Percentiles rank a stretch among this genome's conserved stretches.
Conservation (phyloP, 2,113 vertebrate genomes). For the Oncorhynchus masou region DNA sequence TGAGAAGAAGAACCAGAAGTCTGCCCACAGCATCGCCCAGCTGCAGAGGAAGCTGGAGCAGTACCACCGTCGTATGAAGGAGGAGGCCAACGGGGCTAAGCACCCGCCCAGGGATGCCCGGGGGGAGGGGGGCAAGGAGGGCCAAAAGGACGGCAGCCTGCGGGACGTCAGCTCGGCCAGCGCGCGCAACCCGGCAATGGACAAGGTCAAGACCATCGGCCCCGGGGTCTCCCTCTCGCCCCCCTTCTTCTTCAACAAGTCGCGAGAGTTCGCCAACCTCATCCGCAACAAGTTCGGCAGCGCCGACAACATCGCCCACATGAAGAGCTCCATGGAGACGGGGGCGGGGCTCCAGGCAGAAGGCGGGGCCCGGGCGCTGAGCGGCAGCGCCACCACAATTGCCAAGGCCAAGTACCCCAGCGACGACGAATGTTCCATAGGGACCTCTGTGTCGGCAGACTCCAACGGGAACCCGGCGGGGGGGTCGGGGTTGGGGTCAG, state of each 20-base stretch:
- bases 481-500: slow-evolving; percentile 63
- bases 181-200: slow-evolving; percentile 72
- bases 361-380: slow-evolving; percentile 67
- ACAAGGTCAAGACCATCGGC: slow-evolving; percentile 82
- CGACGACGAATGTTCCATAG: slow-evolving; percentile 93
- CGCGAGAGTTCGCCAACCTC: slow-evolving; percentile 89
- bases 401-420: slow-evolving; percentile 89
- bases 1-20: slow-evolving; percentile 98
- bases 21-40: slow-evolving; percentile 85
- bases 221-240: slow-evolving; percentile 90
- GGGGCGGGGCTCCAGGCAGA: slow-evolving; percentile 81
- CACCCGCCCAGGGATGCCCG: slow-evolving; percentile 70
- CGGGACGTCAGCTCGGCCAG: slow-evolving; percentile 72
- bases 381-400: slow-evolving; percentile 89
- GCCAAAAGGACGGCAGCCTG: slow-evolving; percentile 77
- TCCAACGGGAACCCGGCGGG: slow-evolving; percentile 87
- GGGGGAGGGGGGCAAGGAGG: slow-evolving; percentile 43
- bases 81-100: slow-evolving; percentile 81
- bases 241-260: slow-evolving; percentile 90
- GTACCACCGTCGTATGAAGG: slow-evolving; percentile 88
- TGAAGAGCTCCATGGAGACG: slow-evolving; percentile 85
- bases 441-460: slow-evolving; percentile 85
- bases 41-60: slow-evolving; percentile 96
- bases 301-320: slow-evolving; percentile 94
- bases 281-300: slow-evolving; percentile 98